Percentiles rank a stretch among this genome's conserved stretches.
Evolutionary conservation across 1,140 invertebrate genomes (phyloP).

Genomic region (Macrosteles quadrilineatus): DNA sequence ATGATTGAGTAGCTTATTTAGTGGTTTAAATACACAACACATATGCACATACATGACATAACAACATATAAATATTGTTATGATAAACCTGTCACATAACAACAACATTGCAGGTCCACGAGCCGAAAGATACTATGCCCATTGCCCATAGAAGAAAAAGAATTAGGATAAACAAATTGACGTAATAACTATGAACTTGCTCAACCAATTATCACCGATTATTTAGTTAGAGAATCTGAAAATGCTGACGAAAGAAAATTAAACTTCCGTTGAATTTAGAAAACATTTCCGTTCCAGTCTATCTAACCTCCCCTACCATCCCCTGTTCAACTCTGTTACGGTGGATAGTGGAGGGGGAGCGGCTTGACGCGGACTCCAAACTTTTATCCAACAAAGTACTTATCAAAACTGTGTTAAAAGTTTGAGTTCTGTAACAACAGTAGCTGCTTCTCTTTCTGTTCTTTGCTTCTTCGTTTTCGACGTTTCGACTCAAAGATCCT

Average conservation of each 20-base stretch:
- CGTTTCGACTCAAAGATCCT: too few species aligned
- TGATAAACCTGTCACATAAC: too few species aligned
- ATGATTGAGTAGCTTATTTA: too few species aligned
- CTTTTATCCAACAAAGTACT: conserved; percentile 25
- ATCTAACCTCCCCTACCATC: too few species aligned
- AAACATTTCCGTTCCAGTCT: conserved; percentile 16
- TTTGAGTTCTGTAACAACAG: conserved; percentile 8
- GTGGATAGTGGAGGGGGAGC: not conserved
- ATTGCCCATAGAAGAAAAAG: too few species aligned
- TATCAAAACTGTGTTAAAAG: conserved; percentile 8
- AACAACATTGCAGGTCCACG: too few species aligned
- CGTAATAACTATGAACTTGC: not conserved
- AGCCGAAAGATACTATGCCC: too few species aligned
- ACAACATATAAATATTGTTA: too few species aligned
- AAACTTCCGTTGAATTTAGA: conserved; percentile 16
- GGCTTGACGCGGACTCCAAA: conserved; percentile 14
- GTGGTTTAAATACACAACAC: too few species aligned
- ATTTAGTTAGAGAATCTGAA: conserved; percentile 7
- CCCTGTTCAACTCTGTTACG: too few species aligned
- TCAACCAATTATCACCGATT: not conserved
- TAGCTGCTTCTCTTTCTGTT: not conserved
- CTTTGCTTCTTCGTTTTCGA: too few species aligned
- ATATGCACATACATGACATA: too few species aligned
- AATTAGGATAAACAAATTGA: not conserved
- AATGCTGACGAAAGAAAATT: conserved; percentile 4